Evolutionary conservation across 2,888 invertebrate genomes (phyloP).

Genomic region (Tridacna crocea): DNA sequence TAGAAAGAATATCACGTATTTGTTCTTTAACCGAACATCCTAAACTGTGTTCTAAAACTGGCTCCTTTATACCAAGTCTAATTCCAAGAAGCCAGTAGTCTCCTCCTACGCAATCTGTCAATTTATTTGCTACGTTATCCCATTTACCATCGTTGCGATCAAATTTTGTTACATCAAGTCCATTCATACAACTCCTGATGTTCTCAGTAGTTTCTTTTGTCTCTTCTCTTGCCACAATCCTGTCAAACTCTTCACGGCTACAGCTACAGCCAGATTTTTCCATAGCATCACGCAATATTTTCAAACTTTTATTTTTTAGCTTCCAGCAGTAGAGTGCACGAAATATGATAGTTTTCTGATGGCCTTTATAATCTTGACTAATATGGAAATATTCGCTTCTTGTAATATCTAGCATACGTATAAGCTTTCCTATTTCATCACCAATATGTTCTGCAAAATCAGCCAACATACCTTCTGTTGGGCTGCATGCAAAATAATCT

Average conservation of each 20-base stretch:
- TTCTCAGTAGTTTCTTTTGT: neutral
- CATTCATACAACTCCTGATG: no score
- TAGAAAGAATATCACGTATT: no score
- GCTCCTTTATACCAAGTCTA: neutral
- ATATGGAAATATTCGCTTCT: no score
- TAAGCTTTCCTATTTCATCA: neutral
- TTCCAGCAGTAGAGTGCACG: neutral
- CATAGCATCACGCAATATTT: neutral
- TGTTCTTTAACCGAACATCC: no score
- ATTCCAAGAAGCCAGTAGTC: constrained; percentile 20
- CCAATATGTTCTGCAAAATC: neutral
- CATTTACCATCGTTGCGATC: no score
- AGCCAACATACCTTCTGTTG: neutral
- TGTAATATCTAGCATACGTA: no score
- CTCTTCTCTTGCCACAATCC: neutral
- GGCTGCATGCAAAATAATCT: neutral
- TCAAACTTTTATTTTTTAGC: neutral
- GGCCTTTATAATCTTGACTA: neutral
- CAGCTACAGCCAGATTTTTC: neutral
- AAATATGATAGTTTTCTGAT: neutral
- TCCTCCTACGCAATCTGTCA: neutral
- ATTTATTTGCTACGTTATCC: neutral
- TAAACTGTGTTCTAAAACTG: neutral
- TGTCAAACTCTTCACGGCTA: neutral
- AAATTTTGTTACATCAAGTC: no score